A percentile compares a stretch with the other conserved stretches of the same genome.
phyloP scores from a whole-genome alignment of 2,113 vertebrate genomes.

The Platysternon megacephalum region DNA sequence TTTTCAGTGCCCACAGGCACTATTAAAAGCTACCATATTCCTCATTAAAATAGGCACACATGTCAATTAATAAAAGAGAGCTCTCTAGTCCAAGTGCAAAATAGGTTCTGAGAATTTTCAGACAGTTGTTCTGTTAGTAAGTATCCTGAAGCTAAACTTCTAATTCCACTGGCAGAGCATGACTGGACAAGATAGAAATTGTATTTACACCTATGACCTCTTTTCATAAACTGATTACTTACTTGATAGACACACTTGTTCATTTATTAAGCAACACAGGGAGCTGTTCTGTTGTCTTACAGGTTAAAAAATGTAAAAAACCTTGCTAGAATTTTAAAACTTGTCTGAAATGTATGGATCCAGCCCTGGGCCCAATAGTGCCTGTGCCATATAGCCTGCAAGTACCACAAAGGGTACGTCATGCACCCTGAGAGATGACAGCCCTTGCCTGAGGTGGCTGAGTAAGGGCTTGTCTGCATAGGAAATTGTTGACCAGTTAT shows the following conservation, averaged over 20 bases:
- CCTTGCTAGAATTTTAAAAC: not conserved
- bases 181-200: not conserved
- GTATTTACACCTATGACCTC: conserved; percentile 7
- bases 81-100: not conserved
- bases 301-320: not conserved
- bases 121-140: not conserved
- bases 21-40: not conserved
- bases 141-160: not conserved
- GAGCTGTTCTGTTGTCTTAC: not conserved
- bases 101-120: not conserved
- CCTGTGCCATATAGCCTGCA: not conserved
- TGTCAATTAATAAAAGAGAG: not conserved
- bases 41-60: not conserved
- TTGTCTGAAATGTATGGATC: not conserved
- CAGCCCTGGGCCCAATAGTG: not conserved
- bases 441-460: not conserved
- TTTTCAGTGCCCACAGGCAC: accelerated
- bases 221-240: not conserved
- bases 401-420: not conserved
- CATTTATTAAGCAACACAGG: not conserved
- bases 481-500: not conserved
- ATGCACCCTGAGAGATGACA: not conserved
- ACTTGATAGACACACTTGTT: not conserved
- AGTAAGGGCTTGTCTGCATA: not conserved
- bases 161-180: not conserved